Conservation (phyloP, 2,888 invertebrate genomes). For the Drosophila quinaria region DNA sequence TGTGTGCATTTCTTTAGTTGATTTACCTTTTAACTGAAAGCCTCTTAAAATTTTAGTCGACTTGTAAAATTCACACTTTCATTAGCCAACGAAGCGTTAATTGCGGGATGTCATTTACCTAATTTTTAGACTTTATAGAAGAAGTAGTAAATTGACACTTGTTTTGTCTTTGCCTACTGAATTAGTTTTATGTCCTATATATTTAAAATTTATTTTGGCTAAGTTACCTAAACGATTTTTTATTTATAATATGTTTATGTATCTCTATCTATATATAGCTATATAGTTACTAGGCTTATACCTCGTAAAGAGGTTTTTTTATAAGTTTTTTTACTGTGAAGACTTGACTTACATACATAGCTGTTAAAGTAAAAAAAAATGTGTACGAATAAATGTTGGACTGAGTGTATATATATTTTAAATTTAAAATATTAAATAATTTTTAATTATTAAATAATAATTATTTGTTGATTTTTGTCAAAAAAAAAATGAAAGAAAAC, state of each 20-base stretch:
- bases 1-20: slow-evolving; percentile 19
- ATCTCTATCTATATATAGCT: too few relatives aligned
- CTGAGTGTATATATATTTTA: too few relatives aligned
- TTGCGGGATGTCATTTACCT: slow-evolving; percentile 28
- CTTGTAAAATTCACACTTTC: slow-evolving; percentile 71
- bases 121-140: slow-evolving; percentile 39
- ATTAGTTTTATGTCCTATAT: not conserved
- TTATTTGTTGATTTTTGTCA: too few relatives aligned
- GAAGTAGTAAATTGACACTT: slow-evolving; percentile 6
- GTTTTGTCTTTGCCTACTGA: not conserved
- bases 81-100: slow-evolving; percentile 25
- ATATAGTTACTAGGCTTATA: too few relatives aligned
- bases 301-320: too few relatives aligned
- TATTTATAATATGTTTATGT: not conserved
- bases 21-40: slow-evolving; percentile 57
- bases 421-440: too few relatives aligned
- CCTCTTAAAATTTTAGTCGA: slow-evolving; percentile 59
- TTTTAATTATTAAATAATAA: too few relatives aligned
- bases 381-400: too few relatives aligned
- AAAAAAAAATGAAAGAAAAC: too few relatives aligned
- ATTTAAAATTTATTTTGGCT: not conserved
- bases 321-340: too few relatives aligned
- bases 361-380: too few relatives aligned
- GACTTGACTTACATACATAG: too few relatives aligned
- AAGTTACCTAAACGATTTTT: not conserved